phyloP scores from a whole-genome alignment of 2,888 invertebrate species.

The Brachynemurus nebulosus region DNA sequence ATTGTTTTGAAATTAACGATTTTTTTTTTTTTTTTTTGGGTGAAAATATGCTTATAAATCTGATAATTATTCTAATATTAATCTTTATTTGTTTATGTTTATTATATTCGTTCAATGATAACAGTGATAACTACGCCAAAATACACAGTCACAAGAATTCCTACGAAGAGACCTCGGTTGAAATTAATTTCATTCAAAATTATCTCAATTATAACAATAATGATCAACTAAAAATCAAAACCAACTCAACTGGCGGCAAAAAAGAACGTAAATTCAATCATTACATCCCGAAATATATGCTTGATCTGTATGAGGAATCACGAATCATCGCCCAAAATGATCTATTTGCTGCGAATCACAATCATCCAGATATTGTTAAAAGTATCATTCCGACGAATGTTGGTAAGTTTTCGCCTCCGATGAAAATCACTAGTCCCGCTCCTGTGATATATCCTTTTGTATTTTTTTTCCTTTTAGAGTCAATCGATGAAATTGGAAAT shows the following conservation, averaged over 20 bases:
- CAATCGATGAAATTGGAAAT: conserved; percentile 9
- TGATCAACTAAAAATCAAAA: too few species aligned
- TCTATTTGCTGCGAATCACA: not conserved
- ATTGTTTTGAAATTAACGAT: too few species aligned
- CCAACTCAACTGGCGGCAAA: too few species aligned
- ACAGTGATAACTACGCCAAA: too few species aligned
- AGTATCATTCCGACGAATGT: conserved; percentile 29
- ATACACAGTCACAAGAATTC: too few species aligned
- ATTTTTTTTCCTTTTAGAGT: not conserved
- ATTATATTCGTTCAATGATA: too few species aligned
- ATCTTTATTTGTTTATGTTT: too few species aligned
- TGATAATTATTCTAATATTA: too few species aligned
- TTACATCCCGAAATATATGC: conserved; percentile 31
- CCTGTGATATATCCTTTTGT: not conserved
- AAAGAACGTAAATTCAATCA: conserved; percentile 17
- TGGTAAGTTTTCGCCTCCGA: conserved; percentile 26
- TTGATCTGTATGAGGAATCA: conserved; percentile 29
- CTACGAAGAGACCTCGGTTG: not conserved
- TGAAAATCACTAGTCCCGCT: too few species aligned
- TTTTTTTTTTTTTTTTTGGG: too few species aligned
- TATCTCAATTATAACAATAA: not conserved
- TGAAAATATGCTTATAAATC: too few species aligned
- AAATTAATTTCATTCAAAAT: conserved; percentile 2
- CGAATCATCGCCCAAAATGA: conserved; percentile 20
- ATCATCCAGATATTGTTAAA: conserved; percentile 25